Evolutionary conservation across 2,888 invertebrate genomes (phyloP), one percentile per base, ranked within the genome.

Genomic region (Sepioteuthis lessoniana): DNA sequence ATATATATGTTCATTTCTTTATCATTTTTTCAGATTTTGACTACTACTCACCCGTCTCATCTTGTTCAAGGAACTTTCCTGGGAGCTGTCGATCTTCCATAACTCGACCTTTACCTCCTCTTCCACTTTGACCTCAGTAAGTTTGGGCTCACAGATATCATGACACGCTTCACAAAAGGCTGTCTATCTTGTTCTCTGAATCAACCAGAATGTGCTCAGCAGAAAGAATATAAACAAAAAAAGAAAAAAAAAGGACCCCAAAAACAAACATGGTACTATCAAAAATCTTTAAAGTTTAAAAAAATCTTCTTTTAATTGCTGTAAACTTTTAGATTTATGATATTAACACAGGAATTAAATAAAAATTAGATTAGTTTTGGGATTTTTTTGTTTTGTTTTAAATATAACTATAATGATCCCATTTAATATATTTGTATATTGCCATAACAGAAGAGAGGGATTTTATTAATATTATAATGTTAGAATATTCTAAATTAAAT

Each of bases 31-130:
- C 76, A 76, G 76, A 76, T 76, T 76, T n/a, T 76, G 76, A 76
- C 76, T 76, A 76, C n/a, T 76, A 19, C 76, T 76, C 76, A 35
- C 76, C 76, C 76, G 35, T 76, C 76, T 76, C 76, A n/a, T 76
- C 76, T n/a, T 76, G 76, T 76, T 76, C 76, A n/a, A 76, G n/a
- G 76, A n/a, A 76, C 76, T 76, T 76, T 76, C 76, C 76, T 76
- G 76, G 76, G n/a, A 76, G 76, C 35, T 76, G 76, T 76, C 76
- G 76, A 76, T 35, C 13, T 76, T 76, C 76, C 76, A 76, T 76
- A 76, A 76, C 76, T 76, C 76, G 76, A 76, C 76, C 76, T 76
- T 35, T 76, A 13, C 76, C 76, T 76, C 76, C 76, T 76, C n/a
- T 76, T 76, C 76, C 76, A 76, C n/a, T 76, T 76, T 76, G 76